Evolutionary conservation across 2,888 invertebrate genomes (phyloP).

Genomic region (Yponomeuta malinellus): DNA sequence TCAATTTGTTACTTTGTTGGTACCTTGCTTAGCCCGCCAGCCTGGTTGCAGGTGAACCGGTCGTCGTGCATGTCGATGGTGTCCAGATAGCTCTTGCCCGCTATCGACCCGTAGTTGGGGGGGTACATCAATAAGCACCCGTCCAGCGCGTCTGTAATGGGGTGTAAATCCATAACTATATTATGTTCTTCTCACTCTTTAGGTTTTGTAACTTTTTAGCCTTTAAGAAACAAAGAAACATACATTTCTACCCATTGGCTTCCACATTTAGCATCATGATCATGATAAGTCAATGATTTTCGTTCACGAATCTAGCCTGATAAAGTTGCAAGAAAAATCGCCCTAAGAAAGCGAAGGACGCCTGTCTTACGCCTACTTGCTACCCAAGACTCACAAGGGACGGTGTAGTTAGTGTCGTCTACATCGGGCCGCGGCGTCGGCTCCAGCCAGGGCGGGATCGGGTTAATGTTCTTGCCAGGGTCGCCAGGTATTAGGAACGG

Average conservation of each 20-base stretch:
- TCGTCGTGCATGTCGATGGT: constrained; percentile 59
- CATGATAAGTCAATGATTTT: too few relatives aligned
- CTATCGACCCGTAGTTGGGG: constrained; percentile 68
- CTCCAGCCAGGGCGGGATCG: constrained; percentile 57
- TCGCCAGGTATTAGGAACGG: constrained; percentile 65
- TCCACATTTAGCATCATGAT: too few relatives aligned
- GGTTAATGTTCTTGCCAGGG: constrained; percentile 48
- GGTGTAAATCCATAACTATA: not conserved
- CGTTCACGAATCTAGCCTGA: too few relatives aligned
- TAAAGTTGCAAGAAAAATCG: too few relatives aligned
- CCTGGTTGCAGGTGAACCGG: constrained; percentile 54
- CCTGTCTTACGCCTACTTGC: too few relatives aligned
- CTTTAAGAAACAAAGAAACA: too few relatives aligned
- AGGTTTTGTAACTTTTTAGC: too few relatives aligned
- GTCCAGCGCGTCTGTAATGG: constrained; percentile 47
- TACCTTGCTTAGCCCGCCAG: constrained; percentile 50
- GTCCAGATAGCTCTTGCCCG: constrained; percentile 63
- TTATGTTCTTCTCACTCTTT: too few relatives aligned
- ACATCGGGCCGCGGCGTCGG: constrained; percentile 28
- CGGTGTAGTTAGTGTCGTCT: constrained; percentile 31
- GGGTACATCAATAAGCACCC: constrained; percentile 68
- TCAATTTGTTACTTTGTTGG: not conserved
- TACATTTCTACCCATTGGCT: too few relatives aligned
- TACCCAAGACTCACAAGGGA: constrained; percentile 45
- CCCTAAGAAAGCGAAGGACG: too few relatives aligned